Evolutionary conservation across 2,888 invertebrate species (phyloP), one percentile per base, ranked within the genome.

Genomic region (Choreutis nemorana): DNA sequence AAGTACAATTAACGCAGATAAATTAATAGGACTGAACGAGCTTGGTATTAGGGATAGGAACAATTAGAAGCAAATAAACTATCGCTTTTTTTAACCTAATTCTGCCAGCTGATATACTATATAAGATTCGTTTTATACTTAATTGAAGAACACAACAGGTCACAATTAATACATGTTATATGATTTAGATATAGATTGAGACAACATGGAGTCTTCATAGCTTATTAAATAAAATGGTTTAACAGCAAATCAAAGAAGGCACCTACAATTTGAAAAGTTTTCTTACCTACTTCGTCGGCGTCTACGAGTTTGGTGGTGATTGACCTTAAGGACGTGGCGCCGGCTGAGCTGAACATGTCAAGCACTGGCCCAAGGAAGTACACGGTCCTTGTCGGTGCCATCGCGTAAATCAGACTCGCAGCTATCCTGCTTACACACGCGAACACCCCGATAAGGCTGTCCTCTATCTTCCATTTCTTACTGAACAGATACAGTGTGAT

Each of bases 261-360:
- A n/a, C n/a, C n/a, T 11, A 9, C 4, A 22, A 11, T 15, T 8
- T 14, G 22, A 9, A n/a, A 15, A 14, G 26, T 20, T 15, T 4
- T 57, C 72, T 68, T 44, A 73, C 82, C 83, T 42, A 81, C 63
- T 77, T 83, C 83, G 49, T 83, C 81, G 3, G 62, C 53, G 28
- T 77, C 62, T 14, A 83, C 83, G 29, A 83, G 52, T 48, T 83
- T 83, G 1, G 83, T 81, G 9, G 80, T 82, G 23, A 83, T 80
- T 0, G 83, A 83, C 36, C 83, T 61, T 36, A 83, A 58, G 0
- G 82, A 82, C 1, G 83, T 82, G 2, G 82, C 78, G 0, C 79
- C 81, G 1, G 83, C 82, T 0, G 82, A 78, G 37, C 82, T 82
- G 42, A 82, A 78, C 61, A 83, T 70, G 30, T 82, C 81, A 48